Evolutionary conservation across 2,888 invertebrate species (phyloP).

Genomic region (Tineola bisselliella): DNA sequence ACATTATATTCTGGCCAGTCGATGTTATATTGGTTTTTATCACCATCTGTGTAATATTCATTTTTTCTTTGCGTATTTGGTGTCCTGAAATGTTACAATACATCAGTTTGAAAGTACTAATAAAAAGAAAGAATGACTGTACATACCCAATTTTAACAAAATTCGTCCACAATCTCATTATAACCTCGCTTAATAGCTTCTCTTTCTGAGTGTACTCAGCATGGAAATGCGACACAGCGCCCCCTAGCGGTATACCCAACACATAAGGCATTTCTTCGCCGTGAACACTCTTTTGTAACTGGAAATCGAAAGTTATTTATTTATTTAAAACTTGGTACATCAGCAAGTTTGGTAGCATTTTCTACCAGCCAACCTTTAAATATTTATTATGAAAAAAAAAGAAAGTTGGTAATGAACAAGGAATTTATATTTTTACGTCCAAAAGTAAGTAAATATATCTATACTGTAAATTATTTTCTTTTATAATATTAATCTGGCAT

Average conservation of each 20-base stretch:
- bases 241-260: constrained; percentile 84
- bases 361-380: too few species aligned
- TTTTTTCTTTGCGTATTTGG: constrained; percentile 74
- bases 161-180: constrained; percentile 91
- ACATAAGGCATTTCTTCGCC: constrained; percentile 91
- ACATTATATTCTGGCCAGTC: constrained; percentile 88
- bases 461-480: too few species aligned
- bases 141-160: constrained; percentile 89
- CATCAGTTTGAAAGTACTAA: too few species aligned
- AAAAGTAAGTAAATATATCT: too few species aligned
- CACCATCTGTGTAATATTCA: constrained; percentile 71
- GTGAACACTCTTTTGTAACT: constrained; percentile 79
- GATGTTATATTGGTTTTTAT: constrained; percentile 75
- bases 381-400: too few species aligned
- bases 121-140: too few species aligned
- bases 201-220: constrained; percentile 81
- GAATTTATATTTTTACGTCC: too few species aligned
- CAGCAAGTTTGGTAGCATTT: too few species aligned
- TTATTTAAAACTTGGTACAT: too few species aligned
- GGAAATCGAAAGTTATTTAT: constrained; percentile 23
- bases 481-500: too few species aligned
- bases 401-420: too few species aligned
- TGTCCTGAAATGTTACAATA: constrained; percentile 64
- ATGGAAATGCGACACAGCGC: constrained; percentile 73
- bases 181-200: constrained; percentile 81